A percentile compares a stretch with the other conserved stretches of the same genome.
Evolutionary conservation across 2,888 invertebrate genomes (phyloP).

Genomic region (Nomada goodeniana): DNA sequence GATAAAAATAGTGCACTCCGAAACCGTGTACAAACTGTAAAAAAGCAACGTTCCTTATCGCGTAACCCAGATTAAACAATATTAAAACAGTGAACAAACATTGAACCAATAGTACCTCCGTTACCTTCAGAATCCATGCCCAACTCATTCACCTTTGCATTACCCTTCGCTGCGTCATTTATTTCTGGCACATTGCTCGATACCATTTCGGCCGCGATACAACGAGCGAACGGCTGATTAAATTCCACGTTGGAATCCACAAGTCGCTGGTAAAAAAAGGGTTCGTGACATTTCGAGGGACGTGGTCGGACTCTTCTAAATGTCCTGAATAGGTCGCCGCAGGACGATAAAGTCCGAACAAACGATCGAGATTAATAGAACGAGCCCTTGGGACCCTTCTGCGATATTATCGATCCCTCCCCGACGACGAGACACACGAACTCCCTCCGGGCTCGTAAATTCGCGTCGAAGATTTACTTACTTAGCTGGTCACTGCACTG

Average conservation of each 20-base stretch:
- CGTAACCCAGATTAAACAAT: too few relatives aligned
- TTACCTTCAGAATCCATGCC: too few relatives aligned
- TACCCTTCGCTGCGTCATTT: neutral
- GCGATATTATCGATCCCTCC: conserved; percentile 61
- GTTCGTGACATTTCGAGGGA: neutral
- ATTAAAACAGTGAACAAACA: too few relatives aligned
- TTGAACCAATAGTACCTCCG: too few relatives aligned
- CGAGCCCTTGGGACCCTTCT: conserved; percentile 42
- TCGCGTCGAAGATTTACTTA: conserved; percentile 69
- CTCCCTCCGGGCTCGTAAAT: conserved; percentile 63
- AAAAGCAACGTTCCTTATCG: too few relatives aligned
- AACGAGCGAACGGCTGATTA: conserved; percentile 3
- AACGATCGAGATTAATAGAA: conserved; percentile 73
- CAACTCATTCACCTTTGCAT: neutral
- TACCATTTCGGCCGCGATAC: neutral
- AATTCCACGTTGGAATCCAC: conserved; percentile 19
- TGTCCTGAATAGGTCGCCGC: conserved; percentile 18
- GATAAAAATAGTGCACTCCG: too few relatives aligned
- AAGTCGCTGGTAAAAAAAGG: conserved; percentile 24
- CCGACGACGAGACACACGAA: conserved; percentile 49
- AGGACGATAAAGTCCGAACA: conserved; percentile 64
- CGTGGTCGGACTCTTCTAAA: conserved; percentile 10
- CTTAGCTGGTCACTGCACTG: conserved; percentile 36
- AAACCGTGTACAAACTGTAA: too few relatives aligned
- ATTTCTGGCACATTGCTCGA: neutral